These are phyloP conservation scores for Colletes latitarsis DNA, from an alignment of 1,140 invertebrate species.

Conservation along the genomic window DNA sequence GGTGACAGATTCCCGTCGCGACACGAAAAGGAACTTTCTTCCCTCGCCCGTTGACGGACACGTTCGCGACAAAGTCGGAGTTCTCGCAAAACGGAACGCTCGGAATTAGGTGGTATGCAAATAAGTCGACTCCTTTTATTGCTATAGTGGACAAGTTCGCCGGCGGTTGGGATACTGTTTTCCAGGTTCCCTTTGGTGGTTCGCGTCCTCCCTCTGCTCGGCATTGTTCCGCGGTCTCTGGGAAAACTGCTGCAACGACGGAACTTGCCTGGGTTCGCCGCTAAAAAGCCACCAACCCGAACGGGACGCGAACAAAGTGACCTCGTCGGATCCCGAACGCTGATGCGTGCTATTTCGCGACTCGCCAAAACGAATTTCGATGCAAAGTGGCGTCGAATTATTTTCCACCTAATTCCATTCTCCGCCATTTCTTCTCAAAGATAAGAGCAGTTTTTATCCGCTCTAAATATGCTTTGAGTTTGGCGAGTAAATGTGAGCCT, in stretches of 20 bases:
- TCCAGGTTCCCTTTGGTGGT: no score
- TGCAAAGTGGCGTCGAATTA: neutral
- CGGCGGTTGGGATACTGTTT: neutral
- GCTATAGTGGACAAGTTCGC: neutral
- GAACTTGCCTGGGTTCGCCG: neutral
- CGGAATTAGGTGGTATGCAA: constrained; percentile 1
- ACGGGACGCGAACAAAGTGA: neutral
- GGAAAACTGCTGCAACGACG: neutral
- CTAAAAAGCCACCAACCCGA: neutral
- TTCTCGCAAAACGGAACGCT: neutral
- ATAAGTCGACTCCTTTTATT: neutral
- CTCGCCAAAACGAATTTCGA: neutral
- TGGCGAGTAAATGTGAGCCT: no score
- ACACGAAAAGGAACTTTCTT: neutral
- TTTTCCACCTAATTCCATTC: no score
- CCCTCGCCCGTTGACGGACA: no score
- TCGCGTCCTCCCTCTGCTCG: no score
- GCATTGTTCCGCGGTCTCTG: neutral
- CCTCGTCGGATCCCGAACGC: no score
- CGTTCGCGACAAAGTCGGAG: neutral
- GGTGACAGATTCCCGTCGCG: neutral
- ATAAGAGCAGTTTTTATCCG: no score
- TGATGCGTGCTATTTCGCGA: neutral
- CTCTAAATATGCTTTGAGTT: no score
- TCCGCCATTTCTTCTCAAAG: no score